Evolutionary conservation across 2,113 vertebrate genomes (phyloP), one percentile per base, ranked within the genome.

Genomic region (Indicator maculatus): DNA sequence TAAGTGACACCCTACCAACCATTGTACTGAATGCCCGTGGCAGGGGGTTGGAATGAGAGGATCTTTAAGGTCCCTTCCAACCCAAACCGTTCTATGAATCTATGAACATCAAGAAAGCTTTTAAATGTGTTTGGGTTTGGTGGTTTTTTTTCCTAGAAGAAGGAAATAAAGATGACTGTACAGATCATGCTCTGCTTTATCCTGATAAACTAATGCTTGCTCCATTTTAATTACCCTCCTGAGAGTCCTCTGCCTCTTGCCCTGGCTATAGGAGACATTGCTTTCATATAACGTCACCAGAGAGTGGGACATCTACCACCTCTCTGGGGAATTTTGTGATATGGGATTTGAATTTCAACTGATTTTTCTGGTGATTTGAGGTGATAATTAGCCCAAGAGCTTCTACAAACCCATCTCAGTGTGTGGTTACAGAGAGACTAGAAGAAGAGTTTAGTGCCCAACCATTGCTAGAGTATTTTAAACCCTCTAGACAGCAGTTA

Each of bases 261-360:
- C 69, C 31, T 11, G 1, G 1, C n/a, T 59, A 17, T 28, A 5
- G 1, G 9, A 33, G 55, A 4, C 1, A 8, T 30, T 1, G 8
- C 36, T 89, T 39, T 30, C 63, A 41, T 13, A 39, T 26, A 12
- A 18, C 19, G 38, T 41, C 39, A 28, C 11, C 26, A 28, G 63
- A 8, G 63, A 18, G 9, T 66, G 64, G 28, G 64, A 12, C 39
- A 66, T 31, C 64, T 66, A 18, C 39, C 28, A 14, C 64, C 38
- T 65, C 63, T 20, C 63, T 30, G 63, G 63, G 39, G 12, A 13
- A 44, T 8, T 44, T 56, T 38, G 59, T 30, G 71, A 12, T 0
- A 4, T 36, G 36, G 50, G 53, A 6, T 74, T 74, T 75, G 2
- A 9, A 7, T 38, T 77, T 16, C 5, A 8, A 26, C 11, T 33